Evolutionary conservation across 2,888 invertebrate species (phyloP).

Genomic region (Leptopilina myrica): DNA sequence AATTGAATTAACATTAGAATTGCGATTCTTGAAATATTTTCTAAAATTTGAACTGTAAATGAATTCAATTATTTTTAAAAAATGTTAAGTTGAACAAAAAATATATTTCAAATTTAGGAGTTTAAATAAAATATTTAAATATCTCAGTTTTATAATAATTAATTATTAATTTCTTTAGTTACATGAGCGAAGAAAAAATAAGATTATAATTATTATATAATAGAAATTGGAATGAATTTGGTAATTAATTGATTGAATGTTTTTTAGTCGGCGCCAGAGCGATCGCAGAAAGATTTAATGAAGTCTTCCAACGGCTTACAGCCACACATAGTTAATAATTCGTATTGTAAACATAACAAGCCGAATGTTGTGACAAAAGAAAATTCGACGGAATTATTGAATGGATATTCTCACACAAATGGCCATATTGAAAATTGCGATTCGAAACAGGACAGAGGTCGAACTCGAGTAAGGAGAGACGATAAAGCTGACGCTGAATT

Average conservation of each 20-base stretch:
- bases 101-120: no score
- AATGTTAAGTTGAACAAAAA: no score
- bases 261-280: conserved; percentile 70
- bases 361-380: conserved; percentile 48
- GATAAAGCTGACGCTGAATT: conserved; percentile 73
- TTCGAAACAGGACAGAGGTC: conserved; percentile 61
- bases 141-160: no score
- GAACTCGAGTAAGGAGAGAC: conserved; percentile 66
- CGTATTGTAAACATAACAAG: conserved; percentile 53
- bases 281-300: conserved; percentile 64
- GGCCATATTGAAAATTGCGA: conserved; percentile 55
- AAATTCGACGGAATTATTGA: conserved; percentile 60
- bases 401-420: conserved; percentile 61
- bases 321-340: conserved; percentile 55
- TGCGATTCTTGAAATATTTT: no score
- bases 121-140: no score
- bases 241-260: neutral
- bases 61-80: no score
- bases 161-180: no score
- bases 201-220: conserved; percentile 58
- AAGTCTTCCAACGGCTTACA: conserved; percentile 61
- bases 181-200: neutral
- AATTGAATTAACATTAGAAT: no score
- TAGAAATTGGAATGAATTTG: neutral
- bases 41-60: no score